phyloP scores from a whole-genome alignment of 2,797 vertebrate genomes.

The Pseudomugil gertrudae region DNA sequence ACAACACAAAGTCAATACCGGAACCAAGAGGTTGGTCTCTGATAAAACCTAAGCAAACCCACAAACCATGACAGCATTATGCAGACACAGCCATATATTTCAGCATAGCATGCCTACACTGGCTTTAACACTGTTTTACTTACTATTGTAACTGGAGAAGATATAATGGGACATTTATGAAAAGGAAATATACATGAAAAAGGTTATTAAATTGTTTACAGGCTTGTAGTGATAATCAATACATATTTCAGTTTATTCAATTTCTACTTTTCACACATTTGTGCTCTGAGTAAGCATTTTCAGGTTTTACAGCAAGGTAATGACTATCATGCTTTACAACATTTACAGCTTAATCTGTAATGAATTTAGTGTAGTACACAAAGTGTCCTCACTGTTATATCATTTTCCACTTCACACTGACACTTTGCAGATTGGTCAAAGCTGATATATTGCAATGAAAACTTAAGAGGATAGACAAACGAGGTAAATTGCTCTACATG shows the following conservation, averaged over 20 bases:
- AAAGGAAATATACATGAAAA: neutral
- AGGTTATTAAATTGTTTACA: neutral
- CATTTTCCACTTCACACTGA: neutral
- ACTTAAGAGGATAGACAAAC: neutral
- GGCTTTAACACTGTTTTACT: neutral
- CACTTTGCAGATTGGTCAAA: neutral
- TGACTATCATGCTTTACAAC: too few relatives aligned
- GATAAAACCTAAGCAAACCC: too few relatives aligned
- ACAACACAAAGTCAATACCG: too few relatives aligned
- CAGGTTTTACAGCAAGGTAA: too few relatives aligned
- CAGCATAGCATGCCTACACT: neutral
- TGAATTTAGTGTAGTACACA: too few relatives aligned
- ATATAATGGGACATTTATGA: neutral
- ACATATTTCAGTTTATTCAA: neutral
- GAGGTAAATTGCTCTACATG: neutral
- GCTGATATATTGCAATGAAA: neutral
- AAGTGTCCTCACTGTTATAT: neutral
- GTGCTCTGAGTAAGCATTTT: neutral
- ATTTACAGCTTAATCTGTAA: too few relatives aligned
- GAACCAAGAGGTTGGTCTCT: too few relatives aligned
- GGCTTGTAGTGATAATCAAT: neutral
- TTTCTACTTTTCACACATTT: neutral
- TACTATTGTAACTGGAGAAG: neutral
- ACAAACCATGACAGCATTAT: too few relatives aligned
- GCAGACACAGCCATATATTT: neutral